A percentile compares a stretch with the other conserved stretches of the same genome.
Evolutionary conservation across 2,113 vertebrate species (phyloP).

Genomic region (Numida meleagris): DNA sequence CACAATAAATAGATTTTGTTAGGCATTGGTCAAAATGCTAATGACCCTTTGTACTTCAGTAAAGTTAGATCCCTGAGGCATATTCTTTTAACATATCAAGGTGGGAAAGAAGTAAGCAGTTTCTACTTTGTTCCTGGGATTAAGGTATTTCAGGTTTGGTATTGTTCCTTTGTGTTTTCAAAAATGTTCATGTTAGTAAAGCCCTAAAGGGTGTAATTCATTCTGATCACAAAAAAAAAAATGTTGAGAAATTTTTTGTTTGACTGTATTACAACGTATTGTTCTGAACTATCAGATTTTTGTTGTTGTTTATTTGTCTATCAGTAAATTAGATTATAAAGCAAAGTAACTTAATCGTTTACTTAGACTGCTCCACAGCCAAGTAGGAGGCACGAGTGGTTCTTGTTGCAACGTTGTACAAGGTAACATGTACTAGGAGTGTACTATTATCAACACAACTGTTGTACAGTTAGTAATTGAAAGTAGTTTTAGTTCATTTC

Average conservation of each 20-base stretch:
- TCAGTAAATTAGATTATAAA: background rate
- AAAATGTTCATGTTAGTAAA: background rate
- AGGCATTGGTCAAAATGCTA: background rate
- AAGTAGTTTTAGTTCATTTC: background rate
- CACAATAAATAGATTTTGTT: background rate
- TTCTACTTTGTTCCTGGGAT: background rate
- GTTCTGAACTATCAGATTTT: background rate
- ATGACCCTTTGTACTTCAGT: background rate
- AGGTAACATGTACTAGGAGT: background rate
- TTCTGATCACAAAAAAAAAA: background rate
- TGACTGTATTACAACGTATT: background rate
- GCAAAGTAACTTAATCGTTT: background rate
- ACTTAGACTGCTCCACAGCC: background rate
- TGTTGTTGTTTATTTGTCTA: background rate
- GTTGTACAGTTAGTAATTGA: background rate
- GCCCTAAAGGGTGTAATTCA: background rate
- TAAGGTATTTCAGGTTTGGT: background rate
- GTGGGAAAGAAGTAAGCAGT: background rate
- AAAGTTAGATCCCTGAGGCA: background rate
- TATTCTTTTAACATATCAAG: background rate
- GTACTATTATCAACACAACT: background rate
- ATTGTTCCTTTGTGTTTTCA: background rate
- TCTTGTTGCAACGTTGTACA: background rate
- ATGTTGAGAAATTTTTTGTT: background rate
- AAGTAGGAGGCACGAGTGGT: background rate